phyloP scores from a whole-genome alignment of 2,797 vertebrate species.

The Otolemur crassicaudatus region DNA sequence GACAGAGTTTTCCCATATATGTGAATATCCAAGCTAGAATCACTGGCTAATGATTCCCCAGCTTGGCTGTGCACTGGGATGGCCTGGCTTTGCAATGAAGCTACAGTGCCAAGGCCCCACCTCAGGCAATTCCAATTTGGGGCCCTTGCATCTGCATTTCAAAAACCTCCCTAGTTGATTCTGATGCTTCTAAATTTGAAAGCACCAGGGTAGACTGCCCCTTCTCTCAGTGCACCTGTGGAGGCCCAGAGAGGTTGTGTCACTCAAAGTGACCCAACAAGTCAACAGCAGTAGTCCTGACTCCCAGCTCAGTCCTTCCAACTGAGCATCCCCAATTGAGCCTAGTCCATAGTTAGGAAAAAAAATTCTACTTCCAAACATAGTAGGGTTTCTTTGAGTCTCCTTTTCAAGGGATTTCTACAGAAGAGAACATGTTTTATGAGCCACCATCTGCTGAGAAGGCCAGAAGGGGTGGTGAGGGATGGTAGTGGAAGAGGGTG shows the following conservation, averaged over 20 bases:
- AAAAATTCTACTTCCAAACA: not conserved
- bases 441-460: constrained; percentile 22
- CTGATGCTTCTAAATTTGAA: not conserved
- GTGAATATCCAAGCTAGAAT: not conserved
- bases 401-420: constrained; percentile 35
- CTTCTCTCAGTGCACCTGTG: not conserved
- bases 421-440: constrained; percentile 9
- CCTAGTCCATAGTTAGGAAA: not conserved
- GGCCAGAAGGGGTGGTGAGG: not conserved
- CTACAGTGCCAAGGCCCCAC: not conserved
- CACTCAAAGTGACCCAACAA: not conserved
- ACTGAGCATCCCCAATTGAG: not conserved
- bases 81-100: not conserved
- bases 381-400: not conserved
- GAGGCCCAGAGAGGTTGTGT: not conserved
- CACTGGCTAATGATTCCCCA: not conserved
- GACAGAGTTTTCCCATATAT: not conserved
- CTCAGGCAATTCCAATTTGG: not conserved
- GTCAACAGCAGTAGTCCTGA: not conserved
- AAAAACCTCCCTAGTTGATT: not conserved
- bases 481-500: not conserved
- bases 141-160: not conserved
- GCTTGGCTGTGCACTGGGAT: not conserved
- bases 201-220: not conserved
- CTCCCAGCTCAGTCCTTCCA: not conserved